These are phyloP conservation scores for Tipula helvola DNA, from an alignment of 2,888 invertebrate genomes.

Conservation along the genomic window DNA sequence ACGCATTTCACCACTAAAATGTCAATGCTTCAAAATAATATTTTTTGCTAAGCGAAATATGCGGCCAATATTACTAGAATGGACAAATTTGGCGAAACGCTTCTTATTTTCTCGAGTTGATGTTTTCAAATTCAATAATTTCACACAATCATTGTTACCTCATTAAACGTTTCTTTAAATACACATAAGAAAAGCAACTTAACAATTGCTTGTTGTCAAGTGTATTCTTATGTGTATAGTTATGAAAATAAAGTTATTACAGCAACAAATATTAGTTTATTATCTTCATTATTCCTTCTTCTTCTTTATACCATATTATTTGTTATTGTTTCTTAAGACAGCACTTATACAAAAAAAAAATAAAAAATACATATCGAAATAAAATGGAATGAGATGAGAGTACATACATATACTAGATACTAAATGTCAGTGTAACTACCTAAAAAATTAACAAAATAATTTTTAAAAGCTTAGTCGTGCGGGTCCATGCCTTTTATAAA, in stretches of 20 bases:
- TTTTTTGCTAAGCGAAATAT: neutral
- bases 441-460: neutral
- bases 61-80: neutral
- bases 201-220: neutral
- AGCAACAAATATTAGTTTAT: neutral
- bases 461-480: neutral
- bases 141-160: neutral
- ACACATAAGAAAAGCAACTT: neutral
- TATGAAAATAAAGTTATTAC: neutral
- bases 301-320: neutral
- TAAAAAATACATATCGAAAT: neutral
- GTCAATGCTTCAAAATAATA: neutral
- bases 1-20: neutral
- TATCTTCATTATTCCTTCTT: neutral
- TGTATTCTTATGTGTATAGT: neutral
- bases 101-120: neutral
- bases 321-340: neutral
- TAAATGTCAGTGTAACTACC: neutral
- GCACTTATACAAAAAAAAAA: neutral
- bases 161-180: neutral
- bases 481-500: neutral
- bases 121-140: neutral
- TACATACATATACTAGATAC: neutral
- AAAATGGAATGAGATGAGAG: neutral
- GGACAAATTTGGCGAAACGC: neutral